Percentiles rank a stretch among this genome's conserved stretches.
phyloP scores from a whole-genome alignment of 2,888 invertebrate genomes.

The Athalia rosae region DNA sequence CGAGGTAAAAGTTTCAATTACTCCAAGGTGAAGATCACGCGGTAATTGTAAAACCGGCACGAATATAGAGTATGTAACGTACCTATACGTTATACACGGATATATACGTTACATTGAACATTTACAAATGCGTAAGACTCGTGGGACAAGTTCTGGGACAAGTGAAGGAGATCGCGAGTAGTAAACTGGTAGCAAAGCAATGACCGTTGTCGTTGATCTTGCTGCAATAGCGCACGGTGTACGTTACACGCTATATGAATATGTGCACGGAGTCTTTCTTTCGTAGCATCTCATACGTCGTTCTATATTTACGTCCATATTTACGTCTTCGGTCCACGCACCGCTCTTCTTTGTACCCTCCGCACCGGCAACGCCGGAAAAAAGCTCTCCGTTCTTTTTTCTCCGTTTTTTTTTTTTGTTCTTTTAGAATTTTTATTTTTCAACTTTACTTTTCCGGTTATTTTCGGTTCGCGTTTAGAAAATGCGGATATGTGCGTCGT shows the following conservation, averaged over 20 bases:
- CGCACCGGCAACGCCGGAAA: neutral
- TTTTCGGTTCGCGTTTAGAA: slow-evolving; percentile 38
- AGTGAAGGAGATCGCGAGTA: slow-evolving; percentile 23
- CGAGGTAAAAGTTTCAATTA: slow-evolving; percentile 35
- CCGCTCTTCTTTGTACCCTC: slow-evolving; percentile 29
- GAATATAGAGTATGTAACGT: too few relatives aligned
- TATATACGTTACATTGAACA: neutral
- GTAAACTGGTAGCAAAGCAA: slow-evolving; percentile 8
- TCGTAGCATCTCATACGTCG: slow-evolving; percentile 11
- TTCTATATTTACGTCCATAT: slow-evolving; percentile 44
- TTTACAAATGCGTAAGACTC: neutral
- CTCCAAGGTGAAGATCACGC: neutral
- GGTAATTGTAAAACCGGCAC: neutral
- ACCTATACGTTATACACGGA: neutral
- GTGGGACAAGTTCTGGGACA: slow-evolving; percentile 33
- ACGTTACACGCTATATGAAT: neutral
- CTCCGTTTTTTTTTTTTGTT: slow-evolving; percentile 1
- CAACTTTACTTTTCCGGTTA: slow-evolving; percentile 37
- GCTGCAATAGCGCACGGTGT: neutral
- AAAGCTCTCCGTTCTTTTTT: neutral
- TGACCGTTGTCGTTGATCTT: slow-evolving; percentile 26
- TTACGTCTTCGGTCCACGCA: slow-evolving; percentile 24
- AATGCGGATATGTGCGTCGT: slow-evolving; percentile 38
- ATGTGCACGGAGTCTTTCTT: slow-evolving; percentile 23
- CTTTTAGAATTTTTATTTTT: slow-evolving; percentile 27